These are phyloP conservation scores for Ibycter americanus DNA, from an alignment of 2,797 vertebrate genomes.

Conservation along the genomic window DNA sequence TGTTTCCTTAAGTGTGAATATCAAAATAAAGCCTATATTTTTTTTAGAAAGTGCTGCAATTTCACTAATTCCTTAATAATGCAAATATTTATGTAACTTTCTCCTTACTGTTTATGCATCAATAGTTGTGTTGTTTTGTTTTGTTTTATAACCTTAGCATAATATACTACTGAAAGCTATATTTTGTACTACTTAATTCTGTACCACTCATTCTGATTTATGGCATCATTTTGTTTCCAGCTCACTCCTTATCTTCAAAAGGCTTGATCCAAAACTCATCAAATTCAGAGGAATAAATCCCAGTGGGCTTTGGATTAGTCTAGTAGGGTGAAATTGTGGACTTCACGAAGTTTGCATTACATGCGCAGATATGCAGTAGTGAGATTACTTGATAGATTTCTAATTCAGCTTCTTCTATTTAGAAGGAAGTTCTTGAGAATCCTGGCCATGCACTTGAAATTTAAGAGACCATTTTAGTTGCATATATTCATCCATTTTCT, in stretches of 20 bases:
- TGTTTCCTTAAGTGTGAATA: constrained; percentile 59
- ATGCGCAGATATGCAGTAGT: neutral
- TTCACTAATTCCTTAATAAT: constrained; percentile 35
- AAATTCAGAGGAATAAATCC: constrained; percentile 61
- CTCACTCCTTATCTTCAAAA: constrained; percentile 65
- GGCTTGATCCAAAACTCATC: constrained; percentile 68
- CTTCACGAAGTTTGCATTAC: constrained; percentile 55
- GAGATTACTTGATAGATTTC: constrained; percentile 62
- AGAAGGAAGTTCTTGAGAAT: constrained; percentile 55
- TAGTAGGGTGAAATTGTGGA: constrained; percentile 63
- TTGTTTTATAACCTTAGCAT: constrained; percentile 47
- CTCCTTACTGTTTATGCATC: neutral
- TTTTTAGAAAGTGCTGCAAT: neutral
- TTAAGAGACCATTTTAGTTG: constrained; percentile 57
- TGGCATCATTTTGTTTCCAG: constrained; percentile 69
- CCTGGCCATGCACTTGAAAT: constrained; percentile 54
- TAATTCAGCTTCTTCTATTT: constrained; percentile 48
- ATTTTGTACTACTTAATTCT: constrained; percentile 59
- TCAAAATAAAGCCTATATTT: constrained; percentile 41
- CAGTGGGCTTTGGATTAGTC: constrained; percentile 67
- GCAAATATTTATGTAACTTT: constrained; percentile 8
- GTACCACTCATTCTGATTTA: constrained; percentile 61
- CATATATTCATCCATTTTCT: constrained; percentile 67
- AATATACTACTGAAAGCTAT: constrained; percentile 44
- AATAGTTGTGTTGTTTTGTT: neutral